A percentile compares a stretch with the other conserved stretches of the same genome.
These are phyloP conservation scores for Paratilapia polleni DNA, from an alignment of 2,113 vertebrate genomes.

Conservation along the genomic window DNA sequence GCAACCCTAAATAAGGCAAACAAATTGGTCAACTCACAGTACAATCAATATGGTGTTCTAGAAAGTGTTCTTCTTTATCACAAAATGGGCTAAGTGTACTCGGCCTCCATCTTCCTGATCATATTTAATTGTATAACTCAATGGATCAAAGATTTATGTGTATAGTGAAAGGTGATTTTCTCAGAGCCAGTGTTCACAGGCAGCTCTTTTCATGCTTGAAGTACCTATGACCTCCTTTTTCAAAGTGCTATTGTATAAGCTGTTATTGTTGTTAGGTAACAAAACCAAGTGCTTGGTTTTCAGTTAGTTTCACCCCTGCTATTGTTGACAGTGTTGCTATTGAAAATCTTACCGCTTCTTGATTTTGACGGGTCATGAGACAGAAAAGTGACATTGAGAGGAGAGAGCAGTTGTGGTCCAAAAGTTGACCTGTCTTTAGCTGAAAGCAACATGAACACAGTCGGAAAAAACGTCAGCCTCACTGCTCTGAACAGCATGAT, in stretches of 20 bases:
- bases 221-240: background rate
- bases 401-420: background rate
- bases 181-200: background rate
- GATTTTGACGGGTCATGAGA: background rate
- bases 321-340: background rate
- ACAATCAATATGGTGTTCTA: too few relatives aligned
- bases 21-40: background rate
- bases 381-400: background rate
- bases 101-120: background rate
- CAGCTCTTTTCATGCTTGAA: background rate
- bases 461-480: background rate
- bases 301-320: background rate
- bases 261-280: background rate
- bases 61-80: background rate
- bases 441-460: background rate
- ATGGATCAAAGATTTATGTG: background rate
- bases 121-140: background rate
- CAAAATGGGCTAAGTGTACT: background rate
- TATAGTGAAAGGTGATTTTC: background rate
- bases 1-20: background rate
- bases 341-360: background rate
- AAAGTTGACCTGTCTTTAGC: background rate
- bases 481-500: too few relatives aligned
- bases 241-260: background rate
- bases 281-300: background rate